Conservation (phyloP, 2,888 invertebrate genomes). For the Ecdyonurus torrentis region DNA sequence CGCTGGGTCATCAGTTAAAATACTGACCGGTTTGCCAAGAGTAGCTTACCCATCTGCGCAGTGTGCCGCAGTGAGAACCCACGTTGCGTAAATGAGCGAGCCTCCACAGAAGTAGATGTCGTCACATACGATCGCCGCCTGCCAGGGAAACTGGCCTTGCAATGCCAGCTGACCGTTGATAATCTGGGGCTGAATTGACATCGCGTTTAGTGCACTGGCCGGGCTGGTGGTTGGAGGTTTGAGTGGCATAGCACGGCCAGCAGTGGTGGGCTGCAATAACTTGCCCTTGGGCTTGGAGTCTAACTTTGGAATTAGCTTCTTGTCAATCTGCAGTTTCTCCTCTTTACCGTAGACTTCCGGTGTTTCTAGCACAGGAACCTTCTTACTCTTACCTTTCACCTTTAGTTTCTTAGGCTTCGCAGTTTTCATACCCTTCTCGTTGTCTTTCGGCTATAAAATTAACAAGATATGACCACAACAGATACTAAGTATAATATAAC, state of each 20-base stretch:
- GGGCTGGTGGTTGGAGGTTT: too few relatives aligned
- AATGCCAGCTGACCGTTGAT: not conserved
- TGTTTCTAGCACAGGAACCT: too few relatives aligned
- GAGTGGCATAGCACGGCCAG: not conserved
- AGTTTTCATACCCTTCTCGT: too few relatives aligned
- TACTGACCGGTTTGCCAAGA: not conserved
- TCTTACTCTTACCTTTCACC: too few relatives aligned
- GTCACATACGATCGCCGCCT: not conserved
- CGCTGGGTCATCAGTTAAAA: not conserved
- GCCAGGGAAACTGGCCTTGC: not conserved
- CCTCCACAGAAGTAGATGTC: not conserved
- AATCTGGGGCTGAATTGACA: not conserved
- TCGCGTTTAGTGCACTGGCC: not conserved
- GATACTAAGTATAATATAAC: too few relatives aligned
- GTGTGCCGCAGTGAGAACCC: not conserved
- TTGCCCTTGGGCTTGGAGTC: not conserved
- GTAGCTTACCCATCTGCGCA: not conserved
- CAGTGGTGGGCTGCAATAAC: not conserved
- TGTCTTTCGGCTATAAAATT: too few relatives aligned
- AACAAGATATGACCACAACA: too few relatives aligned
- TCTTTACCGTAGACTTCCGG: too few relatives aligned
- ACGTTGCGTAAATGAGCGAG: not conserved
- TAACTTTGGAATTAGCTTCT: not conserved
- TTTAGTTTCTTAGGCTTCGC: too few relatives aligned
- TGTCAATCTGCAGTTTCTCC: not conserved